These are phyloP conservation scores for Aplodontia rufa DNA, from an alignment of 2,113 vertebrate species.

Conservation along the genomic window DNA sequence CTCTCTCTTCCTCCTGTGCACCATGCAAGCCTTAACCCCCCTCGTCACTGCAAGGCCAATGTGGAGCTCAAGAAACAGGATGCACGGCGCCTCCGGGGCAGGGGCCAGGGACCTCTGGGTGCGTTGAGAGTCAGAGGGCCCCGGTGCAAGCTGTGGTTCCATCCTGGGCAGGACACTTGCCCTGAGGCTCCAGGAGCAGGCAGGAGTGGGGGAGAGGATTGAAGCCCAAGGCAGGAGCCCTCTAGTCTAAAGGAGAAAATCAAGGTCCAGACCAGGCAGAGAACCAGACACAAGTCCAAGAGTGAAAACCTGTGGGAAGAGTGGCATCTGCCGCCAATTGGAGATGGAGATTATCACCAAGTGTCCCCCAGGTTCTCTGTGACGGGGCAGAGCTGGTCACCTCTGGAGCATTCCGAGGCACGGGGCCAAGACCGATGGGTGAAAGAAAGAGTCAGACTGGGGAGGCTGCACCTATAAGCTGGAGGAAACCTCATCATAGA, in stretches of 20 bases:
- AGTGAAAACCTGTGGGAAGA: accelerated
- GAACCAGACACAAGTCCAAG: background rate
- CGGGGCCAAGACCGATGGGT: background rate
- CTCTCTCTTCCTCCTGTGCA: too few species aligned
- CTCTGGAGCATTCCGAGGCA: background rate
- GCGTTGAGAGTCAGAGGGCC: accelerated
- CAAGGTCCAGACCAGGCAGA: background rate
- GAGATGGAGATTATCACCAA: background rate
- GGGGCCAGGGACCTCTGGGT: background rate
- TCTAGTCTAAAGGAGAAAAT: too few species aligned
- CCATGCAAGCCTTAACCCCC: background rate
- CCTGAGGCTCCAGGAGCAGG: background rate
- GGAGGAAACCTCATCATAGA: background rate
- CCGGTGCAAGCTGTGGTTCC: accelerated
- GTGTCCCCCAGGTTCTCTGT: accelerated
- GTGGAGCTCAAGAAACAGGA: accelerated
- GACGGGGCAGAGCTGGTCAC: background rate
- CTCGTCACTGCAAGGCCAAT: background rate
- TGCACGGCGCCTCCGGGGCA: accelerated
- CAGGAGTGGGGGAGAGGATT: background rate
- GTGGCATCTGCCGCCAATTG: accelerated
- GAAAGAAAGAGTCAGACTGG: background rate
- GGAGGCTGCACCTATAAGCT: background rate
- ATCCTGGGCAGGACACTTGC: accelerated
- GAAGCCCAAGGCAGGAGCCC: background rate